A percentile compares a stretch with the other conserved stretches of the same genome.
phyloP scores from a whole-genome alignment of 1,140 invertebrate genomes.

The Drosophila baimaii region DNA sequence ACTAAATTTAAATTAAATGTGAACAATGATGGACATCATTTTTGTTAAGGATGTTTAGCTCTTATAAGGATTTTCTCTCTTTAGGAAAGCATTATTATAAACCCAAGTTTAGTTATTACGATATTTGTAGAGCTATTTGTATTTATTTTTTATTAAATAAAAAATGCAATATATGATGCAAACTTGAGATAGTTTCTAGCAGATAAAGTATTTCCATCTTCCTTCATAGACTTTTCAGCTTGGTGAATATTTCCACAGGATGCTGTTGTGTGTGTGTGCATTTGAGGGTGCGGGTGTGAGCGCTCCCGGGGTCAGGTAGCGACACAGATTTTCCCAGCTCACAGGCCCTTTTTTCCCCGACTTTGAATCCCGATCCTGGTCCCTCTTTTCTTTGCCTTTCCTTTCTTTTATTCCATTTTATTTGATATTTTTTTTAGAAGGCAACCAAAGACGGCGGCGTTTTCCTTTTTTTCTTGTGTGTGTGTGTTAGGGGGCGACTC shows the following conservation, averaged over 20 bases:
- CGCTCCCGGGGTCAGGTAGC: conserved; percentile 51
- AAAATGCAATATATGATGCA: not conserved
- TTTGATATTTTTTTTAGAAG: conserved; percentile 55
- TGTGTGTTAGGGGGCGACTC: conserved; percentile 44
- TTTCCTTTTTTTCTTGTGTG: conserved; percentile 54
- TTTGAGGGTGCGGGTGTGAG: conserved; percentile 49
- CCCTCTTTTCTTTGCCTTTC: conserved; percentile 33
- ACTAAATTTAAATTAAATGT: too few species aligned
- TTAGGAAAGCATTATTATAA: too few species aligned
- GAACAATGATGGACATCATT: too few species aligned
- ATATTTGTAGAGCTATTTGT: too few species aligned
- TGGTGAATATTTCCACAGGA: conserved; percentile 11
- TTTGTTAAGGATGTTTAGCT: too few species aligned
- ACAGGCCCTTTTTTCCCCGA: conserved; percentile 18
- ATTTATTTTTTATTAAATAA: too few species aligned
- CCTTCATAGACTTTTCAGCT: not conserved
- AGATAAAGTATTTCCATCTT: not conserved
- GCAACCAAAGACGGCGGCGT: conserved; percentile 48
- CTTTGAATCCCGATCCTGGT: conserved; percentile 20
- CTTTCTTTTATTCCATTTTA: conserved; percentile 12
- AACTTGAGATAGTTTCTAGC: not conserved
- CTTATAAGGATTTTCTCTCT: too few species aligned
- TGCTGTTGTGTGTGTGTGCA: not conserved
- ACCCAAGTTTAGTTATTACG: too few species aligned
- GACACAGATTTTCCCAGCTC: conserved; percentile 48